Percentiles rank a stretch among this genome's conserved stretches.
These are phyloP conservation scores for Saccostrea echinata DNA, from an alignment of 1,140 invertebrate species.

Conservation along the genomic window DNA sequence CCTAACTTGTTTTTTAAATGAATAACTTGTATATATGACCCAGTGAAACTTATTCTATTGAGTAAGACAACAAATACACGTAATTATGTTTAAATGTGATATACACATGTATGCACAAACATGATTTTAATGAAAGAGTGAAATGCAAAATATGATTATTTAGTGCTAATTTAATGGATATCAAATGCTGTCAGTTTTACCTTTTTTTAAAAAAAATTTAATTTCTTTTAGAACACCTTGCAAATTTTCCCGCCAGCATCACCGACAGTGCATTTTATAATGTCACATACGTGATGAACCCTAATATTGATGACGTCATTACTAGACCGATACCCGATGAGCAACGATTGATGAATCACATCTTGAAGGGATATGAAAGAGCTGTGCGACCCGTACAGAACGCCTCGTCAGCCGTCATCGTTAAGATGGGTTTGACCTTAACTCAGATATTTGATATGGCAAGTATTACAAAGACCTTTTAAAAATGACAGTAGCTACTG, in stretches of 20 bases:
- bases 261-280: conserved; percentile 47
- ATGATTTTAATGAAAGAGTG: too few species aligned
- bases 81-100: too few species aligned
- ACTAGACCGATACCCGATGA: conserved; percentile 78
- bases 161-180: too few species aligned
- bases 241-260: not conserved
- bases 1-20: too few species aligned
- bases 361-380: conserved; percentile 83
- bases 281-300: conserved; percentile 48
- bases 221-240: conserved; percentile 18
- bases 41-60: too few species aligned
- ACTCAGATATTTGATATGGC: conserved; percentile 83
- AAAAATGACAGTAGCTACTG: too few species aligned
- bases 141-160: too few species aligned
- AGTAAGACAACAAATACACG: too few species aligned
- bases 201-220: too few species aligned
- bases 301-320: not conserved
- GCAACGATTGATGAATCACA: conserved; percentile 81
- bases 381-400: conserved; percentile 83
- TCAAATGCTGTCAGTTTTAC: too few species aligned
- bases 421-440: conserved; percentile 83
- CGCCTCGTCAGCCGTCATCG: conserved; percentile 81
- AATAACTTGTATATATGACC: too few species aligned
- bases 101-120: too few species aligned
- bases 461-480: conserved; percentile 46